phyloP scores from a whole-genome alignment of 2,113 vertebrate genomes.

The Nibea albiflora region DNA sequence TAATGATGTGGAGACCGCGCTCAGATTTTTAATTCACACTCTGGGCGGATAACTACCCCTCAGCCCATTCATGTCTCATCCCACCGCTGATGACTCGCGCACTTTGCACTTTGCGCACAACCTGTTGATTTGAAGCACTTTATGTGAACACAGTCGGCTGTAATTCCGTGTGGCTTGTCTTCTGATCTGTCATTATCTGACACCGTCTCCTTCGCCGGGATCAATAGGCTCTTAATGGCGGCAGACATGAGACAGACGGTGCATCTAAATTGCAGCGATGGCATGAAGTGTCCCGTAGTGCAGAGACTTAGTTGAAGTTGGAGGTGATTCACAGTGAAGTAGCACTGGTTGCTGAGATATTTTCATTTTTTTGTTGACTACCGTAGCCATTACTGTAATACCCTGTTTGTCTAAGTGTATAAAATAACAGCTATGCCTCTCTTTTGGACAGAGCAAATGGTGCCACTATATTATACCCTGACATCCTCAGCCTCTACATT shows the following conservation, averaged over 20 bases:
- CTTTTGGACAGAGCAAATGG: constrained; percentile 19
- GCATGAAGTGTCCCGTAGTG: constrained; percentile 24
- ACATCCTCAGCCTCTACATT: not conserved
- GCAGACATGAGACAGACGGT: not conserved
- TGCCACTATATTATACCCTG: constrained; percentile 15
- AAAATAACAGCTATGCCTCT: constrained; percentile 11
- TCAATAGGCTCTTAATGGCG: constrained; percentile 52
- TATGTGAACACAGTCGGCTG: constrained; percentile 40
- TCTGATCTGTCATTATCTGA: constrained; percentile 46
- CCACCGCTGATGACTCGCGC: constrained; percentile 39
- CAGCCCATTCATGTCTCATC: constrained; percentile 18
- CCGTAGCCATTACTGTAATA: not conserved
- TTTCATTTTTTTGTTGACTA: not conserved
- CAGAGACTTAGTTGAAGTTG: constrained; percentile 13
- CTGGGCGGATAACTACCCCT: constrained; percentile 36
- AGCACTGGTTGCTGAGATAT: constrained; percentile 24
- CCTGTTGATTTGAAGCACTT: constrained; percentile 60
- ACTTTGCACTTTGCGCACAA: constrained; percentile 47
- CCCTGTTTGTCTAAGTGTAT: not conserved
- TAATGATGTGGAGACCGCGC: constrained; percentile 59
- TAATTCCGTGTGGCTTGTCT: constrained; percentile 39
- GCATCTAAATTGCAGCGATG: constrained; percentile 37
- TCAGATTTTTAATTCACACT: constrained; percentile 61
- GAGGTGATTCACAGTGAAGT: constrained; percentile 32
- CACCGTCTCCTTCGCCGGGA: constrained; percentile 21